Evolutionary conservation across 2,797 vertebrate genomes (phyloP).

Genomic region (Gobionotothen gibberifrons): DNA sequence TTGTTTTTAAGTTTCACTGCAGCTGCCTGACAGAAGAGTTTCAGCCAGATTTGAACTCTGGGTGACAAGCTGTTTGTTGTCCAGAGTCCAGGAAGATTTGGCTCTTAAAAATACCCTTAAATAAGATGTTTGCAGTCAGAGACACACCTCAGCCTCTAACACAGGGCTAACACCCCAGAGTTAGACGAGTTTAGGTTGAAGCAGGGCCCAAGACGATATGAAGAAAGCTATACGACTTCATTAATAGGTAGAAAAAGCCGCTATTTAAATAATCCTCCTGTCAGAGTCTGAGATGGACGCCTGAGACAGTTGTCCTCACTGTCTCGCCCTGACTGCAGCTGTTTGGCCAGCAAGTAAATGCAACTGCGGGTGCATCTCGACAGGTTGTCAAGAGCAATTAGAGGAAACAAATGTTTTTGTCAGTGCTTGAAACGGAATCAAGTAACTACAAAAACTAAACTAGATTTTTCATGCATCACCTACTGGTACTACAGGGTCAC

Average conservation of each 20-base stretch:
- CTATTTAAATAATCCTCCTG: constrained; percentile 14
- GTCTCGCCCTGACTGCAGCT: constrained; percentile 17
- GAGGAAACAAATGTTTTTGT: background rate
- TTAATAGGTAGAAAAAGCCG: constrained; percentile 13
- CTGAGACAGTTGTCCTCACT: constrained; percentile 16
- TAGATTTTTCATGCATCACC: constrained; percentile 32
- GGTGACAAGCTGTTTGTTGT: constrained; percentile 18
- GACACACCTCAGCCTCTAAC: constrained; percentile 16
- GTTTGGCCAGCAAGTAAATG: constrained; percentile 14
- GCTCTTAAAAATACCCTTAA: constrained; percentile 9
- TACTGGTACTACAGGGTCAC: constrained; percentile 76
- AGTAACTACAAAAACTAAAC: background rate
- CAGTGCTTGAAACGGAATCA: constrained; percentile 20
- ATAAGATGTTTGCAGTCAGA: constrained; percentile 23
- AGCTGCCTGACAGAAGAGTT: constrained; percentile 80
- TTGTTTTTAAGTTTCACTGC: constrained; percentile 74
- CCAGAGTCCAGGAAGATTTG: constrained; percentile 16
- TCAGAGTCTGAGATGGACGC: constrained; percentile 14
- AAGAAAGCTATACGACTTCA: constrained; percentile 14
- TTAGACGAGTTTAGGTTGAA: constrained; percentile 7
- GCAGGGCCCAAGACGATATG: background rate
- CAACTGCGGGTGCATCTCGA: constrained; percentile 24
- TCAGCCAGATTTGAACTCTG: constrained; percentile 12
- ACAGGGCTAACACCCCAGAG: constrained; percentile 9
- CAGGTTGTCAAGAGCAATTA: background rate